These are phyloP conservation scores for Trialeurodes vaporariorum DNA, from an alignment of 1,140 invertebrate species.

Conservation along the genomic window DNA sequence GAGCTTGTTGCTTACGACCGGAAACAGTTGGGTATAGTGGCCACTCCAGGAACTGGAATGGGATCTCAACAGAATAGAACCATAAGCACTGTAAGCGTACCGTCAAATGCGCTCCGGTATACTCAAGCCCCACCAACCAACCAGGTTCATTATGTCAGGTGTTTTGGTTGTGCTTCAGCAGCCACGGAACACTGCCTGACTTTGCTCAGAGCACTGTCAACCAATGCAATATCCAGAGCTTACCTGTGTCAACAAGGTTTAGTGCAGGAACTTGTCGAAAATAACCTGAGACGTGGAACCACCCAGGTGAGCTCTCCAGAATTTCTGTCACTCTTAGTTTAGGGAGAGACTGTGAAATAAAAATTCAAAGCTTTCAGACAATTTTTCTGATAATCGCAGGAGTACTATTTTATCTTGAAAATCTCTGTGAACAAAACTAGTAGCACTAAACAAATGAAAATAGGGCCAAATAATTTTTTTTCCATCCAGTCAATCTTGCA, in stretches of 20 bases:
- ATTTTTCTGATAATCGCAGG: too few species aligned
- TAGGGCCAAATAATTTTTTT: too few species aligned
- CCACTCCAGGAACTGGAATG: background rate
- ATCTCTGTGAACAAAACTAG: too few species aligned
- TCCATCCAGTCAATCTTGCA: too few species aligned
- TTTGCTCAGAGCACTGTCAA: slow-evolving; percentile 78
- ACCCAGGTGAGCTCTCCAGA: slow-evolving; percentile 49
- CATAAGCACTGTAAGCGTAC: slow-evolving; percentile 27
- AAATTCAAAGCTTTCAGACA: too few species aligned
- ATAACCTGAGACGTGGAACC: slow-evolving; percentile 72
- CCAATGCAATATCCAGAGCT: slow-evolving; percentile 61
- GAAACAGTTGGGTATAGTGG: slow-evolving; percentile 47
- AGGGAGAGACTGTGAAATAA: too few species aligned
- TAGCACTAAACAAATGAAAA: too few species aligned
- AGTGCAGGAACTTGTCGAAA: slow-evolving; percentile 78
- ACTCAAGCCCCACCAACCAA: slow-evolving; percentile 36
- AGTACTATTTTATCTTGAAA: too few species aligned
- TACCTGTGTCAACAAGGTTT: slow-evolving; percentile 75
- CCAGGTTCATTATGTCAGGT: slow-evolving; percentile 37
- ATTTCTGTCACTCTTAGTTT: too few species aligned
- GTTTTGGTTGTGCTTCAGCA: slow-evolving; percentile 74
- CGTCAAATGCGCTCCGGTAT: slow-evolving; percentile 28
- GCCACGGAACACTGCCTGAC: slow-evolving; percentile 91
- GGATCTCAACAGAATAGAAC: slow-evolving; percentile 28
- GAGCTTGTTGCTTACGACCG: slow-evolving; percentile 88